Base-by-base conservation (phyloP, 2,113 vertebrate species). In the Rhynchomys soricoides region DNA sequence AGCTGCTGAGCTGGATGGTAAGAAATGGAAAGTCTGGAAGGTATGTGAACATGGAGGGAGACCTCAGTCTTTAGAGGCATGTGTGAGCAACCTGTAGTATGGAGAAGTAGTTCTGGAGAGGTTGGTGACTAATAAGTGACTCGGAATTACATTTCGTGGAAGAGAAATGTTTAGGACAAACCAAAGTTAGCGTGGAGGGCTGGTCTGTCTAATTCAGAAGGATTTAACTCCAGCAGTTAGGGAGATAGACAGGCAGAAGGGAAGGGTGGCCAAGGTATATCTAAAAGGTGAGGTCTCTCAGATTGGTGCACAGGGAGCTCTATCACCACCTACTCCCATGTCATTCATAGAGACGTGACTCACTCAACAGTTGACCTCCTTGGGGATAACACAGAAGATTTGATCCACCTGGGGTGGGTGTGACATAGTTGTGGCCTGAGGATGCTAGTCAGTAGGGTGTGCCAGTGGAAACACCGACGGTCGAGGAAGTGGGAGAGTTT, bases 121-220 rank as follows among this genome's bases (percentile, higher is more conserved):
- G 12, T 11, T 91, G 91, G 96, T 62, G 95, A 96, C 40, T 59
- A 90, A 82, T 62, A 85, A 96, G 87, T 77, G 75, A 83, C 55
- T 45, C 86, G 97, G 96, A 95, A 96, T 93, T 83, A 95, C 3
- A 12, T 93, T 94, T 90, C 94, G 81, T 92, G 83, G 66, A 66
- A 96, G 91, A 90, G 94, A 95, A 92, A 89, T 59, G 52, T 86
- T 97, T 95, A 90, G 75, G 15, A 89, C 74, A 45, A 83, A 86
- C 13, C 87, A 57, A 90, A 81, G 66, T 77, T 94, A 29, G 75
- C 91, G 90, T 3, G 86, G 96, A 86, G 40, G 52, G 71, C 5
- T n/a, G 7, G n/a, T 66, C 89, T 81, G 48, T 59, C 92, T 96
- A 89, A 94, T 91, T 92, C 92, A 86, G 37, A 96, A 96, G 86